Conservation (phyloP, 2,888 invertebrate species). For the Lordiphosa andalusiaca region DNA sequence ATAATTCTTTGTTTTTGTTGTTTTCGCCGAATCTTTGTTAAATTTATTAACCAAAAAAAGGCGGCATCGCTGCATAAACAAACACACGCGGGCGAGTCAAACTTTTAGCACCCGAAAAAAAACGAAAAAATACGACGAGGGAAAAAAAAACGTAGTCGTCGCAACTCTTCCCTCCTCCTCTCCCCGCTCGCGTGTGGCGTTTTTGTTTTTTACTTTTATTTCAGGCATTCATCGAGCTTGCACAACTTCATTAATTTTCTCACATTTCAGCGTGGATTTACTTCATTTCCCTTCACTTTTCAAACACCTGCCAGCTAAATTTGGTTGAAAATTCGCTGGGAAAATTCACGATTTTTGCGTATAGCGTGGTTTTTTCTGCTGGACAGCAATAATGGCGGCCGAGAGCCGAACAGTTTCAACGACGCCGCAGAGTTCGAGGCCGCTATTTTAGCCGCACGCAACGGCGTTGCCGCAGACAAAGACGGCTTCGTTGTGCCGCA, state of each 20-base stretch:
- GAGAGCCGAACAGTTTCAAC: constrained; percentile 65
- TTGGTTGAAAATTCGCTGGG: constrained; percentile 67
- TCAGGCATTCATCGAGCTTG: constrained; percentile 18
- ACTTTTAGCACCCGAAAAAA: constrained; percentile 47
- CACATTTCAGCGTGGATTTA: constrained; percentile 41
- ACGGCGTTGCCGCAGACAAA: constrained; percentile 28
- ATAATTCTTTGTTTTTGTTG: background rate
- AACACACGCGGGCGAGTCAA: constrained; percentile 73
- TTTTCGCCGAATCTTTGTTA: constrained; percentile 27
- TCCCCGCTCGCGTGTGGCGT: constrained; percentile 45
- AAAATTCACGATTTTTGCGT: constrained; percentile 71
- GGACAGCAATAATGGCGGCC: constrained; percentile 90
- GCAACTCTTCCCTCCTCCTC: constrained; percentile 36
- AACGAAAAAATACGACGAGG: constrained; percentile 67
- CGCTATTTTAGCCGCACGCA: constrained; percentile 31
- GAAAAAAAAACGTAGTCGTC: constrained; percentile 51
- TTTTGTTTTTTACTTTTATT: constrained; percentile 64
- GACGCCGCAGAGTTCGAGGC: constrained; percentile 53
- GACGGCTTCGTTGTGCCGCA: background rate
- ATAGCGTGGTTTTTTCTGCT: constrained; percentile 77
- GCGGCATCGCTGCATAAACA: constrained; percentile 73
- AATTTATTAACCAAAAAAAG: constrained; percentile 65
- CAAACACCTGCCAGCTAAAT: constrained; percentile 54
- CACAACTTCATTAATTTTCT: constrained; percentile 16
- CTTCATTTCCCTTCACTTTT: constrained; percentile 59